These are phyloP conservation scores for Anguilla rostrata DNA, from an alignment of 2,113 vertebrate species.

Conservation along the genomic window DNA sequence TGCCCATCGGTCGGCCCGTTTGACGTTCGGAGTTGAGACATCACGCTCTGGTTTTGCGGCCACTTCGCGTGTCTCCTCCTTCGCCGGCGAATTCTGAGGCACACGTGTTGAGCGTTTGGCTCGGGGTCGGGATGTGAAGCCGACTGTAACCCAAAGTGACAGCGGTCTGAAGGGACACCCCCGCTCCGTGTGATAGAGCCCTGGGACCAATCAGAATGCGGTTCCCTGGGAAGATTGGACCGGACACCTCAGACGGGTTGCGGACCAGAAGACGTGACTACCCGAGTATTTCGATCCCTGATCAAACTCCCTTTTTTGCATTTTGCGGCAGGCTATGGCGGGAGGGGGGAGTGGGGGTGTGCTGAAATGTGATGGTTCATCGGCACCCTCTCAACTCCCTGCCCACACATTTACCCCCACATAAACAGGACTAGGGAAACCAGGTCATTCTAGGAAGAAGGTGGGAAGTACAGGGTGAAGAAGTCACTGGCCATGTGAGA, in stretches of 20 bases:
- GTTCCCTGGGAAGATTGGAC: conserved; percentile 24
- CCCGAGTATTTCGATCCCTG: conserved; percentile 5
- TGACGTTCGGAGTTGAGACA: neutral
- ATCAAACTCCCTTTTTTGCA: conserved; percentile 31
- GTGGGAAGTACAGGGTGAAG: neutral
- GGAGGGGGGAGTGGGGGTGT: neutral
- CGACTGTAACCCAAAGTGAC: conserved; percentile 33
- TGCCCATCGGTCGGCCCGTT: neutral
- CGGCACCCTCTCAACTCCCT: neutral
- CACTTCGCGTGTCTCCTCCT: neutral
- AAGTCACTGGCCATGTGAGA: neutral
- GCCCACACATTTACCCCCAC: neutral
- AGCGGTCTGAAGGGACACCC: conserved; percentile 13
- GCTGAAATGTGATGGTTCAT: conserved; percentile 6
- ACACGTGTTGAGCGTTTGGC: neutral
- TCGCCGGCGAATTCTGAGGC: neutral
- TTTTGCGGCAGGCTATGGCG: neutral
- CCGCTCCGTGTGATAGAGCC: conserved; percentile 12
- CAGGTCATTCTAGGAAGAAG: neutral
- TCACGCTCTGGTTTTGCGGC: neutral
- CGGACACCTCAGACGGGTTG: conserved; percentile 28
- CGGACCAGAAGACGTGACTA: neutral
- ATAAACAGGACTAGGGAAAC: neutral
- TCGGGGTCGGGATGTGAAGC: conserved; percentile 11
- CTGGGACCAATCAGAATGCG: conserved; percentile 24